Conservation (phyloP, 2,888 invertebrate species). For the Steromphala cineraria region DNA sequence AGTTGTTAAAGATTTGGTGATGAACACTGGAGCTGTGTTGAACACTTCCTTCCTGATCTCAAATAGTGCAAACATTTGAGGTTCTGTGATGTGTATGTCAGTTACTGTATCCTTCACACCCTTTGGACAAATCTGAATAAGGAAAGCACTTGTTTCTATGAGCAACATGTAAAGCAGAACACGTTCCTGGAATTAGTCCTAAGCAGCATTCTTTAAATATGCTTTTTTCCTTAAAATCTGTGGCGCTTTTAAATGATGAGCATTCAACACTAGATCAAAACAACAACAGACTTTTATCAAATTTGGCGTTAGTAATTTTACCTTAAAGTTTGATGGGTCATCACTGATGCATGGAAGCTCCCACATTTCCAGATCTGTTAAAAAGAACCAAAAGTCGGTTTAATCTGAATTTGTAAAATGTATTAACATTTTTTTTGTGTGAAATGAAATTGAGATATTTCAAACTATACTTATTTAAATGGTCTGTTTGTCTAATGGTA, state of each 20-base stretch:
- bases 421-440: too few relatives aligned
- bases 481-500: too few relatives aligned
- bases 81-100: neutral
- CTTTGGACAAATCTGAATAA: neutral
- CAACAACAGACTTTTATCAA: neutral
- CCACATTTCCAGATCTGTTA: too few relatives aligned
- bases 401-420: too few relatives aligned
- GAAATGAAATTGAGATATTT: too few relatives aligned
- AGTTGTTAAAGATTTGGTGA: neutral
- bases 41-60: neutral
- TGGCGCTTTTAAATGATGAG: too few relatives aligned
- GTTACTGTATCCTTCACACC: neutral
- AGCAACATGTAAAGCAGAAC: neutral
- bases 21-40: neutral
- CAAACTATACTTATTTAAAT: too few relatives aligned
- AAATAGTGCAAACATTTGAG: neutral
- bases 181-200: too few relatives aligned
- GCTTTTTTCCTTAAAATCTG: neutral
- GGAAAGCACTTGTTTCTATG: neutral
- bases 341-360: neutral
- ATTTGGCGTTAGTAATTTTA: neutral
- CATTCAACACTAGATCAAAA: neutral
- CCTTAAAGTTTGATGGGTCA: neutral
- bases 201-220: neutral
- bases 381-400: too few relatives aligned